Evolutionary conservation across 2,888 invertebrate genomes (phyloP).

Genomic region (Dasypogon diadema): DNA sequence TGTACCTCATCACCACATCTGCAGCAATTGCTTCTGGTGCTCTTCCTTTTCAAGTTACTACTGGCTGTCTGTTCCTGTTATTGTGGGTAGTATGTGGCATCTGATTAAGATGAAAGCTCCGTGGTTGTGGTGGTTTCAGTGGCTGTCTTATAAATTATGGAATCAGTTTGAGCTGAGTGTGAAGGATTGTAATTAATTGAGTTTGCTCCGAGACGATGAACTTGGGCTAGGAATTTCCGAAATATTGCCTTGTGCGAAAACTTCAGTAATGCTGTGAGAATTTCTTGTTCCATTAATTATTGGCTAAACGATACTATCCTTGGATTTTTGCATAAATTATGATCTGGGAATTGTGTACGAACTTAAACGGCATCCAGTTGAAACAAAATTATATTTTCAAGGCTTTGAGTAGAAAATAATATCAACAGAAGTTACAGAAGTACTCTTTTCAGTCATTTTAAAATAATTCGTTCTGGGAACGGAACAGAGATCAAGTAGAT

Average conservation of each 20-base stretch:
- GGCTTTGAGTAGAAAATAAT: not conserved
- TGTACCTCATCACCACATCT: not conserved
- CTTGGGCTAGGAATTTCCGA: not conserved
- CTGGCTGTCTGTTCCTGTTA: slow-evolving; percentile 28
- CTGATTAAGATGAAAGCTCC: slow-evolving; percentile 41
- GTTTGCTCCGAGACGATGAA: slow-evolving; percentile 36
- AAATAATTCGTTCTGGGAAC: not conserved
- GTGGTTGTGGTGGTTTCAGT: slow-evolving; percentile 6
- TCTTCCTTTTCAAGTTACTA: not conserved
- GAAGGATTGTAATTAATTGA: slow-evolving; percentile 48
- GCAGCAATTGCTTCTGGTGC: not conserved
- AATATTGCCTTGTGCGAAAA: slow-evolving; percentile 4
- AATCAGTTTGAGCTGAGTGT: slow-evolving; percentile 48
- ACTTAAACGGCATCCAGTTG: not conserved
- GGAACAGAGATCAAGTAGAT: not conserved
- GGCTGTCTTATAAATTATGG: slow-evolving; percentile 48
- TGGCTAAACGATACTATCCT: slow-evolving; percentile 23
- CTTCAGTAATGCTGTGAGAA: not conserved
- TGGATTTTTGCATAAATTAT: slow-evolving; percentile 24
- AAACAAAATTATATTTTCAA: slow-evolving; percentile 4
- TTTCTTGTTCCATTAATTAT: slow-evolving; percentile 29
- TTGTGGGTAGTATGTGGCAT: slow-evolving; percentile 36
- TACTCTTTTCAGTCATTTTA: not conserved
- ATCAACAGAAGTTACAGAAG: not conserved
- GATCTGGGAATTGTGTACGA: not conserved